Percentiles rank a stretch among this genome's conserved stretches.
Conservation (phyloP, 2,797 vertebrate species). For the Anguilla megastoma region DNA sequence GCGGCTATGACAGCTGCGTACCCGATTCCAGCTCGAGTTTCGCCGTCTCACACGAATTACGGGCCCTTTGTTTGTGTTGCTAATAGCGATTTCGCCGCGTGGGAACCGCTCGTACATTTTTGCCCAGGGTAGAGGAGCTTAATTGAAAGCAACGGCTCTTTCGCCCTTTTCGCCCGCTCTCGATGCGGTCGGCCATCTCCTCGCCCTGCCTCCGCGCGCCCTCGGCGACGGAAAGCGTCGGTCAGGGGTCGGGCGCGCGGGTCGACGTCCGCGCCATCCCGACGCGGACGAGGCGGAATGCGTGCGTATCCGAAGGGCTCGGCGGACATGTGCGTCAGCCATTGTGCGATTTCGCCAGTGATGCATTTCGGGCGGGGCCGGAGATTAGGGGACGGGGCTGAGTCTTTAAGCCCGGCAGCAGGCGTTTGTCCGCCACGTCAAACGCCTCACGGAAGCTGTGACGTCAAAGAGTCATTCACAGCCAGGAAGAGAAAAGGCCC, state of each 20-base stretch:
- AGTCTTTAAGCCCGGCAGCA: not conserved
- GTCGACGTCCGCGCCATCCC: not conserved
- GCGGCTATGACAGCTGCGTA: conserved; percentile 32
- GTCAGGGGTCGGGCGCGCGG: not conserved
- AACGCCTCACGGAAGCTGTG: not conserved
- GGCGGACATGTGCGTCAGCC: not conserved
- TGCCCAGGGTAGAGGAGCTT: conserved; percentile 4
- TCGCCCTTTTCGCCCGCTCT: not conserved
- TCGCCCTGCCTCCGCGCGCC: not conserved
- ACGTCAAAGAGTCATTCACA: conserved; percentile 12
- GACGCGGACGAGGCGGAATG: not conserved
- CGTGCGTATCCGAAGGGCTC: not conserved
- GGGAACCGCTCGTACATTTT: conserved; percentile 30
- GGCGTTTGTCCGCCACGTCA: not conserved
- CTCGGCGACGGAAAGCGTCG: not conserved
- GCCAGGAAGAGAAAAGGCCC: not conserved
- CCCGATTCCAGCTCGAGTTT: conserved; percentile 20
- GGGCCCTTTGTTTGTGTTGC: conserved; percentile 44
- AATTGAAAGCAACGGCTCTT: conserved; percentile 11
- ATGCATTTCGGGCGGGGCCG: not conserved
- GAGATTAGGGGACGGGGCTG: not conserved
- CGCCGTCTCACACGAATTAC: conserved; percentile 31
- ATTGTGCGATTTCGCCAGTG: not conserved
- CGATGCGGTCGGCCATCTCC: not conserved
- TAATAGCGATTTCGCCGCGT: conserved; percentile 42